Conservation (phyloP, 2,888 invertebrate species). For the Phoenoteleia sp. region DNA sequence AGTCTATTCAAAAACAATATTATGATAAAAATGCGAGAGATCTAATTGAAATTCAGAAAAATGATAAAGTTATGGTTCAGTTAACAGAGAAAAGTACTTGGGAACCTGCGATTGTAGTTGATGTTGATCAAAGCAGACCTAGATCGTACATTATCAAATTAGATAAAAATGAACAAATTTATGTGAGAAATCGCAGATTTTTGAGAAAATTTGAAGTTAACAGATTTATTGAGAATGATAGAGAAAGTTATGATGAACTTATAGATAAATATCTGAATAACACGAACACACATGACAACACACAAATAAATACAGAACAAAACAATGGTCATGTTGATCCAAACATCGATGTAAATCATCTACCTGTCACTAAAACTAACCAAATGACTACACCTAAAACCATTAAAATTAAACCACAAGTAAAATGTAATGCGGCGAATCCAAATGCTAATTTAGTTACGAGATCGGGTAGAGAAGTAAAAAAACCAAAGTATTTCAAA, state of each 20-base stretch:
- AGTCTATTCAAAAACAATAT: conserved; percentile 38
- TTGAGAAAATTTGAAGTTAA: conserved; percentile 16
- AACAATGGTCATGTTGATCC: background rate
- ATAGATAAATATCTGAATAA: conserved; percentile 1
- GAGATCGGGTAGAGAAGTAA: conserved; percentile 4
- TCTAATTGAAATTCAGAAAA: conserved; percentile 7
- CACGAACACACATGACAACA: background rate
- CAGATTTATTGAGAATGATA: no score
- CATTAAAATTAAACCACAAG: background rate
- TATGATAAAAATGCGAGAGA: conserved; percentile 45
- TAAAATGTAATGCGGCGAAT: background rate
- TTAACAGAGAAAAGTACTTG: conserved; percentile 30
- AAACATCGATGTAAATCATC: background rate
- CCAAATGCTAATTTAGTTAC: background rate
- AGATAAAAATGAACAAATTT: background rate
- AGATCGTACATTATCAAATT: background rate
- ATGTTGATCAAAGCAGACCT: conserved; percentile 5
- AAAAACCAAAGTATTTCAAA: background rate
- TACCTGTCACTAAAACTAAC: background rate
- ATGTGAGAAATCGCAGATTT: conserved; percentile 10
- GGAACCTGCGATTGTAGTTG: conserved; percentile 11
- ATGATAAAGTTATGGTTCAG: conserved; percentile 41
- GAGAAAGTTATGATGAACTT: background rate
- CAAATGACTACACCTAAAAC: background rate
- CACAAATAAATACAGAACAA: background rate